These are phyloP conservation scores for Aurelia sp. DNA, from an alignment of 30 jellyfish, hydroid and myxozoan species.

Conservation along the genomic window DNA sequence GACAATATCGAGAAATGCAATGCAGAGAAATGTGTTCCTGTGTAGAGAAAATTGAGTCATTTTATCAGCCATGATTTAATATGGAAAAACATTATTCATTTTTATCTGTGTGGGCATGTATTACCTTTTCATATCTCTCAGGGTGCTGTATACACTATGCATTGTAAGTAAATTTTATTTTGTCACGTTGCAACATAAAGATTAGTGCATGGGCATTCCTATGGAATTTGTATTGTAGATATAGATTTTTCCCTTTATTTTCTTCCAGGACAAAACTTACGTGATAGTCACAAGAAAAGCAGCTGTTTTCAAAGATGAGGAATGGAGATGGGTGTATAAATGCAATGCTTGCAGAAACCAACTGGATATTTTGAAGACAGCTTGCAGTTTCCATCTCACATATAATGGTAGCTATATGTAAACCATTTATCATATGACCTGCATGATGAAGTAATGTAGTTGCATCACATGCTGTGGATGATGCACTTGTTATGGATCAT, in stretches of 20 bases:
- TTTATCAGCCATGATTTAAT: too few relatives aligned
- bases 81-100: too few relatives aligned
- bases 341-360: conserved; percentile 8
- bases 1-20: too few relatives aligned
- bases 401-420: background rate
- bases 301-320: conserved; percentile 3
- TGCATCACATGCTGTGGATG: too few relatives aligned
- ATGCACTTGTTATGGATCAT: too few relatives aligned
- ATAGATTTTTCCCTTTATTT: background rate
- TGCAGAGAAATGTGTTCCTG: too few relatives aligned
- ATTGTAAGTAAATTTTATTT: too few relatives aligned
- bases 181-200: too few relatives aligned
- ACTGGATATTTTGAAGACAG: background rate
- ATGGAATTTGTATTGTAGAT: background rate
- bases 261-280: background rate
- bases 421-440: background rate
- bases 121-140: too few relatives aligned
- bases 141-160: too few relatives aligned
- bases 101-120: too few relatives aligned
- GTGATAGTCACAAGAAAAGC: background rate
- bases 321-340: conserved; percentile 6
- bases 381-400: conserved; percentile 10
- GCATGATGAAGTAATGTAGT: background rate
- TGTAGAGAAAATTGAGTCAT: too few relatives aligned
- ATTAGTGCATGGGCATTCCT: background rate